Evolutionary conservation across 2,113 vertebrate genomes (phyloP), one percentile per base, ranked within the genome.

Genomic region (Tachysurus vachellii): DNA sequence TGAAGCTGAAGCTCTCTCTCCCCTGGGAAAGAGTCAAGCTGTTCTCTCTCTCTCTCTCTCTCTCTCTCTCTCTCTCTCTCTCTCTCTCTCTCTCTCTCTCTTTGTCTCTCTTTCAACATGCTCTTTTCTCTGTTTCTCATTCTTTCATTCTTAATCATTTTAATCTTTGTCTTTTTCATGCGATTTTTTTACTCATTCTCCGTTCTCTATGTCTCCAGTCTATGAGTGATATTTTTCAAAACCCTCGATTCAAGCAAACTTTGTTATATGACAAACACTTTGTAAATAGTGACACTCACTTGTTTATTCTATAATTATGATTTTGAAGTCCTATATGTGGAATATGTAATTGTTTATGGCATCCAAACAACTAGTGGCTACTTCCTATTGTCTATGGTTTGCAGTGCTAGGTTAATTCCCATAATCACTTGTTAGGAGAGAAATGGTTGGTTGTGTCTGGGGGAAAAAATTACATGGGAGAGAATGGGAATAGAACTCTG

Each of bases 1-100:
- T 92, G 91, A 91, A 89, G 88, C 91, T 92, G 92, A 89, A 91
- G 92, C 93, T 93, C 92, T 93, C 91, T 82, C 81, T 90, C 93
- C 94, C 94, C 88, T 42, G 56, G 94, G 93, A 94, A 92, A 50
- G 66, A 59, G 85, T 89, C 94, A 95, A 95, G 95, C 95, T 95
- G 94, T 95, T 94, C 59, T 83, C 56, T 66, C 73, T 86, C 53
- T 83, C 61, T 23, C 26, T 61, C 57, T 75, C 73, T 85, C 81
- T 75, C 86, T 23, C 12, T 57, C 47, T 80, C 57, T 56, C 59
- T n/a, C 53, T 81, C 71, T 57, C 21, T 62, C 56, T 50, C 14
- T 71, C 14, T 73, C 68, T 71, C 68, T 71, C 70, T 71, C 17
- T 50, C 47, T 50, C 47, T 50, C 47, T 50, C 47, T 50, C 50